Base-by-base conservation (phyloP, 2,797 vertebrate genomes). In the Setipinna tenuifilis region DNA sequence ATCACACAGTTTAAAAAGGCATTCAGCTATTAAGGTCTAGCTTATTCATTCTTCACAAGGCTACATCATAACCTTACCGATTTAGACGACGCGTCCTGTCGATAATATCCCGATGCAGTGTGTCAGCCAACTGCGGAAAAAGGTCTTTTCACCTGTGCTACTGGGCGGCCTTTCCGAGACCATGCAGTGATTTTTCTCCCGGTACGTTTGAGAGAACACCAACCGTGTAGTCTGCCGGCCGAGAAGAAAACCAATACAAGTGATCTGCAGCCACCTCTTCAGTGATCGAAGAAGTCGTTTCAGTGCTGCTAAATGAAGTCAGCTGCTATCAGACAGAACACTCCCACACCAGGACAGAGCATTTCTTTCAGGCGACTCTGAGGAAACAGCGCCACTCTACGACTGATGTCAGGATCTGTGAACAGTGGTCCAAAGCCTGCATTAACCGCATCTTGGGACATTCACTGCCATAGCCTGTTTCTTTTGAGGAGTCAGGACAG, bases 81-180 rank as follows among this genome's bases (percentile, higher is more conserved):
- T 78, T 41, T 21, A 44, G 71, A 21, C 35, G 35, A 78, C 71
- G 31, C 31, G 35, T 71, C 28, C 16, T 78, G 71, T 19, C 35
- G 71, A 17, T 78, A 44, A 44, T 78, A 78, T 78, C 71, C 71
- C 35, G 71, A 44, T 44, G 71, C 71, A 78, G 71, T 44, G 31
- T 35, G 31, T 78, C 35, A 19, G 35, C 14, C 71, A 41, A 78
- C 35, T 78, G 71, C 71, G 31, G 71, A 41, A 78, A 44, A 44
- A 19, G 71, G 71, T 78, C 5, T 78, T 78, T 78, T 78, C 71
- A 78, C 71, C 71, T 78, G 71, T 78, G 71, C 71, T 7, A 21
- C 68, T 75, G 31, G 68, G 68, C 71, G 71, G 71, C 35, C 35
- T 78, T 17, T 41, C 35, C 5, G 17, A 41, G 35, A 44, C 17